Evolutionary conservation across 1,140 invertebrate species (phyloP).

Genomic region (Aphis craccivora): DNA sequence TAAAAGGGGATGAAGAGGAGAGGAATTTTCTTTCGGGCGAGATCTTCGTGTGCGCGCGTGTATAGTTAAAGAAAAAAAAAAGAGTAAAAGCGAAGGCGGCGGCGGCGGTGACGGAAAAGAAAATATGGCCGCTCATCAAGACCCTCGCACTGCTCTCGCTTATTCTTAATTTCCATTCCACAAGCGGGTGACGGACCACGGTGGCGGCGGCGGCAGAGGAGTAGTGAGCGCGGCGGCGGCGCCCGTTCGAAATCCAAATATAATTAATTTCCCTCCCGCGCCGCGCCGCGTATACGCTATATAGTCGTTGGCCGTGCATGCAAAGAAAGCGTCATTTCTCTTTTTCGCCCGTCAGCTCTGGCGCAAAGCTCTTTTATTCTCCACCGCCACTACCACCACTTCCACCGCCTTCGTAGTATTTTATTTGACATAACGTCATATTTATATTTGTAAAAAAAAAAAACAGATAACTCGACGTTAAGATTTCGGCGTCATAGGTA

Average conservation of each 20-base stretch:
- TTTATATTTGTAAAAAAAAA: constrained; percentile 40
- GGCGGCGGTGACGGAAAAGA: constrained; percentile 54
- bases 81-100: constrained; percentile 53
- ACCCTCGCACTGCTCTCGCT: constrained; percentile 34
- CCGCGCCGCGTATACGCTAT: background rate
- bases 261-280: constrained; percentile 55
- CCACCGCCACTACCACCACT: background rate
- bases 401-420: background rate
- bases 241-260: constrained; percentile 57
- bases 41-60: constrained; percentile 40
- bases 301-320: constrained; percentile 24
- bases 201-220: background rate
- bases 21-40: constrained; percentile 39
- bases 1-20: background rate
- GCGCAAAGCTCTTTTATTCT: constrained; percentile 53
- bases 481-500: background rate
- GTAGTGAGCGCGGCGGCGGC: background rate
- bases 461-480: background rate
- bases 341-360: constrained; percentile 56
- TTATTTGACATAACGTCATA: constrained; percentile 49
- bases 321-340: constrained; percentile 58
- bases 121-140: constrained; percentile 59
- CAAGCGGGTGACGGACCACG: background rate
- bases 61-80: constrained; percentile 48
- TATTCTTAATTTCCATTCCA: constrained; percentile 58